A percentile compares a stretch with the other conserved stretches of the same genome.
phyloP scores from a whole-genome alignment of 2,113 vertebrate species.

The Corynorhinus townsendii region DNA sequence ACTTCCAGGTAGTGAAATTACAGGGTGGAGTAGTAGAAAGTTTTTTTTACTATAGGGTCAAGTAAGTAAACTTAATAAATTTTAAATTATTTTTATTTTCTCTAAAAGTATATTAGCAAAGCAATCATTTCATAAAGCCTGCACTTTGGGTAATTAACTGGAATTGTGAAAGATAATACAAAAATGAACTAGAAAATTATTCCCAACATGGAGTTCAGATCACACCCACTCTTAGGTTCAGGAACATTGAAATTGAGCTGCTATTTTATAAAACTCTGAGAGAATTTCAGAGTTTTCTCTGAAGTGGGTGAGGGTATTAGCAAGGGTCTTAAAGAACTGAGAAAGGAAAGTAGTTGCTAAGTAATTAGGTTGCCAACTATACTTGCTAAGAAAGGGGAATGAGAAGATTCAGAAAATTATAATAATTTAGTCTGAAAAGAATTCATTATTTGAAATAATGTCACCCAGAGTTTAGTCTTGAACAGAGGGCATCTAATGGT shows the following conservation, averaged over 20 bases:
- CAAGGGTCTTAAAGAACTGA: slow-evolving; percentile 35
- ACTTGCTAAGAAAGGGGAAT: slow-evolving; percentile 31
- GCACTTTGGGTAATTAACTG: not conserved
- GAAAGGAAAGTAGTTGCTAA: slow-evolving; percentile 53
- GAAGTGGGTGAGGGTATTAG: slow-evolving; percentile 12
- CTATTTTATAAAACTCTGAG: slow-evolving; percentile 13
- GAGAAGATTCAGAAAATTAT: slow-evolving; percentile 56
- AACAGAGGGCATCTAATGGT: not conserved
- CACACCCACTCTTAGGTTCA: not conserved
- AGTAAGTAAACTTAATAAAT: not conserved
- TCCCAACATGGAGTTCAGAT: not conserved
- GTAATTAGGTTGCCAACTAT: slow-evolving; percentile 46
- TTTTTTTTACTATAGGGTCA: not conserved
- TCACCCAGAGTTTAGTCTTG: not conserved
- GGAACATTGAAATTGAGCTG: not conserved
- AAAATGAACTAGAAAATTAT: slow-evolving; percentile 44
- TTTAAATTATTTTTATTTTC: slow-evolving; percentile 32
- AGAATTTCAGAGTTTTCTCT: not conserved
- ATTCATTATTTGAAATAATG: slow-evolving; percentile 51
- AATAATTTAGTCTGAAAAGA: slow-evolving; percentile 41
- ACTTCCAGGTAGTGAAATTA: not conserved
- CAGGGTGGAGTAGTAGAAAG: not conserved
- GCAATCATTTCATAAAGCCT: slow-evolving; percentile 12
- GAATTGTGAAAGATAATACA: not conserved
- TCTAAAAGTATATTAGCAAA: not conserved